These are phyloP conservation scores for Scytalopus superciliaris DNA, from an alignment of 2,113 vertebrate genomes.

Conservation along the genomic window DNA sequence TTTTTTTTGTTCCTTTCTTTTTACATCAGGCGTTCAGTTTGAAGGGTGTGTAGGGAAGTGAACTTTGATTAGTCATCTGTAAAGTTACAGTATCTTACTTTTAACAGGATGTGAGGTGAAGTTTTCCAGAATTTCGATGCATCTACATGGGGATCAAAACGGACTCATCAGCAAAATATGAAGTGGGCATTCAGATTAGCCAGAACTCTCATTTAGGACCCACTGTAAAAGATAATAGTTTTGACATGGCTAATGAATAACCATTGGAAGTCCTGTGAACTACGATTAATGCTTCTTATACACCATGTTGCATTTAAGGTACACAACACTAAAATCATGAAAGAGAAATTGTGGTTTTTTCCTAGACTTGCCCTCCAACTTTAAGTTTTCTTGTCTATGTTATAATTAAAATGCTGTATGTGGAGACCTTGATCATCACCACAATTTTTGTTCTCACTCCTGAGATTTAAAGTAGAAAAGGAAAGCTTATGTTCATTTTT, in stretches of 20 bases:
- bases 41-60: not conserved
- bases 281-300: not conserved
- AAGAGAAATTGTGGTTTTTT: not conserved
- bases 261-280: not conserved
- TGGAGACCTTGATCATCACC: not conserved
- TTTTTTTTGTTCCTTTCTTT: not conserved
- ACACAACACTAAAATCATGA: not conserved
- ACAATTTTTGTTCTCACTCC: not conserved
- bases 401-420: not conserved
- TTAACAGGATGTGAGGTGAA: not conserved
- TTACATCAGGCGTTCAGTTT: not conserved
- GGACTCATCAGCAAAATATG: not conserved
- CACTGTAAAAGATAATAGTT: not conserved
- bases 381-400: not conserved
- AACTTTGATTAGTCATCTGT: constrained; percentile 12
- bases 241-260: not conserved
- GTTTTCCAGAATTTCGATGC: not conserved
- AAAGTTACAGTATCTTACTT: not conserved
- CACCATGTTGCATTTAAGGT: not conserved
- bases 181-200: not conserved
- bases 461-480: not conserved
- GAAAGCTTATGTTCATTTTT: not conserved
- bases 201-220: not conserved
- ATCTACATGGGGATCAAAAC: not conserved
- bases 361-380: not conserved